Percentiles rank a stretch among this genome's conserved stretches.
These are phyloP conservation scores for Dryadula phaetusa DNA, from an alignment of 2,888 invertebrate species.

Conservation along the genomic window DNA sequence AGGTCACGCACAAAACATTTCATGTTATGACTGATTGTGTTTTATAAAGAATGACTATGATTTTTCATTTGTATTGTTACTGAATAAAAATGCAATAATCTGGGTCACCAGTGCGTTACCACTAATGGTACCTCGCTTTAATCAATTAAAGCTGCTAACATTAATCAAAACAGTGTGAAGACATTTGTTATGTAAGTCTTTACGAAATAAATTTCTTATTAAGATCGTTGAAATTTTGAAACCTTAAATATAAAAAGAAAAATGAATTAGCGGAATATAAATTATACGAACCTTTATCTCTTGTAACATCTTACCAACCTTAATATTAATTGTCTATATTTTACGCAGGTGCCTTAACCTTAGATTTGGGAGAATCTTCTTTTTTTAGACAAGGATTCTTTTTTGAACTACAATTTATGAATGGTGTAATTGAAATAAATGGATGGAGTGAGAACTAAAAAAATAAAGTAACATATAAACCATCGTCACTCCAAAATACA, in stretches of 20 bases:
- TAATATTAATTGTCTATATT: constrained; percentile 8
- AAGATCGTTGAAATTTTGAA: neutral
- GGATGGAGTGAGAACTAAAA: too few relatives aligned
- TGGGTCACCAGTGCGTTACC: constrained; percentile 36
- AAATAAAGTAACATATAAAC: too few relatives aligned
- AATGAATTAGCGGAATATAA: neutral
- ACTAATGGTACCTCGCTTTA: constrained; percentile 39
- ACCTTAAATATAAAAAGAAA: neutral
- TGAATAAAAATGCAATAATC: constrained; percentile 30
- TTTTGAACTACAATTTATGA: neutral
- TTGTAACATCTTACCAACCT: neutral
- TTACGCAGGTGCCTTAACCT: neutral
- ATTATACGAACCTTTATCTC: neutral
- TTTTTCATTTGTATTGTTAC: constrained; percentile 34
- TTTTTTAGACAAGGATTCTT: neutral
- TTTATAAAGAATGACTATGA: constrained; percentile 36
- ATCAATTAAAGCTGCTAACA: constrained; percentile 40
- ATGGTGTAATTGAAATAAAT: neutral
- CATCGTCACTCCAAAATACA: too few relatives aligned
- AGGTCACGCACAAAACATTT: constrained; percentile 34
- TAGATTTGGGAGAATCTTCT: neutral
- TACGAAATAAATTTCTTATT: constrained; percentile 11
- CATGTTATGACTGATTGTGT: constrained; percentile 32
- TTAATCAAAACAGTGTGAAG: constrained; percentile 40
- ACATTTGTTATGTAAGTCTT: constrained; percentile 27